phyloP scores from a whole-genome alignment of 2,797 vertebrate species.

The Falco biarmicus region DNA sequence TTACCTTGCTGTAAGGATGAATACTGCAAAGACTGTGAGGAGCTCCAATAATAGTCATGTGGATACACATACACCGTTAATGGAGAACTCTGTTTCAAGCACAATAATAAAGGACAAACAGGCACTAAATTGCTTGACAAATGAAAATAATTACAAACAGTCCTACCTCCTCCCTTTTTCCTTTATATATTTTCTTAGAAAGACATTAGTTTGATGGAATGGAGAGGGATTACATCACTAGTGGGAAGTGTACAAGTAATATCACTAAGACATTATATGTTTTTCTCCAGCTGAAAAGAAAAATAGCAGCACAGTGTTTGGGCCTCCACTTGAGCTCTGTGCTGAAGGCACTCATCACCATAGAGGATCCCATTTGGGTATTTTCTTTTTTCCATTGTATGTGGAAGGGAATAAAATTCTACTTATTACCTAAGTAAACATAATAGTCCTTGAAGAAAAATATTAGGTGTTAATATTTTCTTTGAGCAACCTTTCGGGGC shows the following conservation, averaged over 20 bases:
- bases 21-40: neutral
- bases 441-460: neutral
- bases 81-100: neutral
- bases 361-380: neutral
- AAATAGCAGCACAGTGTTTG: slow-evolving; percentile 11
- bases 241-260: neutral
- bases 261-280: neutral
- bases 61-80: neutral
- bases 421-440: slow-evolving; percentile 12
- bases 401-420: neutral
- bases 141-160: slow-evolving; percentile 43
- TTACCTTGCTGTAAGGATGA: neutral
- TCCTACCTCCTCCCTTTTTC: slow-evolving; percentile 31
- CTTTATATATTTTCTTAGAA: slow-evolving; percentile 29
- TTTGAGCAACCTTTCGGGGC: neutral
- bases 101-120: neutral
- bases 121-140: slow-evolving; percentile 21
- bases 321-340: neutral
- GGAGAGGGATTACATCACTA: slow-evolving; percentile 21
- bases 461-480: neutral
- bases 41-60: neutral
- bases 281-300: slow-evolving; percentile 29
- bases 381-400: neutral
- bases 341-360: neutral
- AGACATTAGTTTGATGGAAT: slow-evolving; percentile 38